A percentile compares a stretch with the other conserved stretches of the same genome.
These are phyloP conservation scores for Arvicanthis niloticus DNA, from an alignment of 2,113 vertebrate species.

Conservation along the genomic window DNA sequence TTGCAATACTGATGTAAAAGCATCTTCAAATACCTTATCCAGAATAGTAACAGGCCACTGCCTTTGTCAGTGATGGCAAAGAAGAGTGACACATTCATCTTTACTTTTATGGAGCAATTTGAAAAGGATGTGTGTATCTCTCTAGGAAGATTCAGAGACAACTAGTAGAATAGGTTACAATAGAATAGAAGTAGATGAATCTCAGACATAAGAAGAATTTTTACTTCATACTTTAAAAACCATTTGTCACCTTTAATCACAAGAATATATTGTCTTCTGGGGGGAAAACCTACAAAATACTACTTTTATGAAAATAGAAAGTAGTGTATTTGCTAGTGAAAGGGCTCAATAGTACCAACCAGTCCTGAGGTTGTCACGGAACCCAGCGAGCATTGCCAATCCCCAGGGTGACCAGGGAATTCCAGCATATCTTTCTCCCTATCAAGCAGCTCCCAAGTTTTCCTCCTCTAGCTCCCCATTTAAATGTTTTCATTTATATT, in stretches of 20 bases:
- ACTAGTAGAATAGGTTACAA: neutral
- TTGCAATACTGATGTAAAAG: neutral
- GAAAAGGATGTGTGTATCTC: neutral
- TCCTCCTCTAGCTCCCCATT: neutral
- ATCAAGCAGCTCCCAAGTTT: constrained; percentile 5
- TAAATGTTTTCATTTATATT: neutral
- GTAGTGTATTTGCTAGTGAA: neutral
- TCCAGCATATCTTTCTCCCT: neutral
- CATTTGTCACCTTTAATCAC: neutral
- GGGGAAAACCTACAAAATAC: neutral
- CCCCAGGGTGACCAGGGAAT: neutral
- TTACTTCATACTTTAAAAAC: neutral
- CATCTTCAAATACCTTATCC: neutral
- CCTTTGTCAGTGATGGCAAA: neutral
- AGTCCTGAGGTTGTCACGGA: neutral
- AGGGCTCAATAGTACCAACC: neutral
- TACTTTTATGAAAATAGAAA: neutral
- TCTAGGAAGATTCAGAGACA: neutral
- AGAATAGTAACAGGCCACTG: neutral
- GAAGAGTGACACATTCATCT: neutral
- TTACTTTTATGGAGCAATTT: neutral
- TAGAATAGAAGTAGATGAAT: neutral
- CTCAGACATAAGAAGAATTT: neutral
- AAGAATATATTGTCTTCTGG: neutral
- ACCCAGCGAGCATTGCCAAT: neutral